phyloP scores from a whole-genome alignment of 2,888 invertebrate species.

The Lasioglossum vierecki region DNA sequence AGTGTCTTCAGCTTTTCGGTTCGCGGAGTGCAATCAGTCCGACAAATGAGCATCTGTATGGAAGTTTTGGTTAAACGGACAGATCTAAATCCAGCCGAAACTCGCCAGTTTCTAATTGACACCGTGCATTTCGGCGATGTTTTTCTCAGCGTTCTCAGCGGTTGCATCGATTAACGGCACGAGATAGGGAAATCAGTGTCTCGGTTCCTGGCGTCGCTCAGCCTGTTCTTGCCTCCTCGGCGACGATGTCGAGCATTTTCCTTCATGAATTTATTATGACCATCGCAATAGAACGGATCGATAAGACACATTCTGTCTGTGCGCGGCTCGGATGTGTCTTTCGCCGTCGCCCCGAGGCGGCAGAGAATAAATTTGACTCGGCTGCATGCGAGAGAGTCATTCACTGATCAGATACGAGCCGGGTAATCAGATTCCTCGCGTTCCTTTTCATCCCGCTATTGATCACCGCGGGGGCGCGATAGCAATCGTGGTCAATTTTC shows the following conservation, averaged over 20 bases:
- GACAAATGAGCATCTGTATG: not conserved
- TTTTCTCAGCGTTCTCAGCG: not conserved
- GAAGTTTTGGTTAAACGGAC: not conserved
- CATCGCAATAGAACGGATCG: conserved; percentile 61
- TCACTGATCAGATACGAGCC: conserved; percentile 20
- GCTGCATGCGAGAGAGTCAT: conserved; percentile 28
- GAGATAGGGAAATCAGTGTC: conserved; percentile 29
- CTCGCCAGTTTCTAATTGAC: not conserved
- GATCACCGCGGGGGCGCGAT: not conserved
- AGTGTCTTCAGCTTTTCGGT: not conserved
- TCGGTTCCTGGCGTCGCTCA: not conserved
- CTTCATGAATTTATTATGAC: conserved; percentile 59
- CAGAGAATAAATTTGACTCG: conserved; percentile 52
- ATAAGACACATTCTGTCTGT: conserved; percentile 55
- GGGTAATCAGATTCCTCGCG: conserved; percentile 30
- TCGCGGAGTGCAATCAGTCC: not conserved
- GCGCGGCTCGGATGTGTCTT: conserved; percentile 49
- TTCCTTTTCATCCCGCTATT: not conserved
- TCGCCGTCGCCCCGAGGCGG: conserved; percentile 36
- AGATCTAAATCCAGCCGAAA: not conserved
- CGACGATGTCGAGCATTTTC: conserved; percentile 41
- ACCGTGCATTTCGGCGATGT: not conserved
- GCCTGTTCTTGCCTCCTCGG: conserved; percentile 4
- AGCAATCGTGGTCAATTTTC: not conserved
- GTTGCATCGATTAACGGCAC: not conserved